A percentile compares a stretch with the other conserved stretches of the same genome.
These are phyloP conservation scores for Myotis daubentonii DNA, from an alignment of 2,797 vertebrate species.

Conservation along the genomic window DNA sequence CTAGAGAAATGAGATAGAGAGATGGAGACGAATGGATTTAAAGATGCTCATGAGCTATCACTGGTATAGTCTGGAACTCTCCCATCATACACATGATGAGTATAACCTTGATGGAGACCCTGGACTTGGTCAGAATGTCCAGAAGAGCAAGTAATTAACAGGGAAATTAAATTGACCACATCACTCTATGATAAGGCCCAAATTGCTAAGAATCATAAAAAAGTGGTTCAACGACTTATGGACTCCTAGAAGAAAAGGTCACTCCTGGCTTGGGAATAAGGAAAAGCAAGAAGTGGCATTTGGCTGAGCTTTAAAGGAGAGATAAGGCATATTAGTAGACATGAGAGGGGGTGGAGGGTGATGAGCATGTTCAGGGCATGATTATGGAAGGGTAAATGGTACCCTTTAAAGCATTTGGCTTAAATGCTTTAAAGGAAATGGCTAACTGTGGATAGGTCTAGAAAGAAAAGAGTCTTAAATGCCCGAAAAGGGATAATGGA, in stretches of 20 bases:
- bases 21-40: neutral
- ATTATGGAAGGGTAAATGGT: neutral
- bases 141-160: neutral
- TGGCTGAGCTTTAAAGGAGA: neutral
- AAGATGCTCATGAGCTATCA: neutral
- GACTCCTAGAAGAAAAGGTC: neutral
- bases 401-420: neutral
- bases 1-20: neutral
- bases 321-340: neutral
- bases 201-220: neutral
- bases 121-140: neutral
- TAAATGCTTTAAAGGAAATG: neutral
- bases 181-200: neutral
- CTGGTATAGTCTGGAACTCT: neutral
- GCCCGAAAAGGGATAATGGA: neutral
- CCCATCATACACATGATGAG: neutral
- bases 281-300: neutral
- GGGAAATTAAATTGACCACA: neutral
- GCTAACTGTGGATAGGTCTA: neutral
- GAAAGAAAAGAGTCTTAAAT: neutral
- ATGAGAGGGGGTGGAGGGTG: neutral
- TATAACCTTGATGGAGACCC: neutral
- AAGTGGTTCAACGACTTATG: neutral
- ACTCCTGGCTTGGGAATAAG: neutral
- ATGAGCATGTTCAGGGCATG: neutral